Conservation (phyloP, 2,888 invertebrate genomes). For the Cataglyphis rosenhaueri region DNA sequence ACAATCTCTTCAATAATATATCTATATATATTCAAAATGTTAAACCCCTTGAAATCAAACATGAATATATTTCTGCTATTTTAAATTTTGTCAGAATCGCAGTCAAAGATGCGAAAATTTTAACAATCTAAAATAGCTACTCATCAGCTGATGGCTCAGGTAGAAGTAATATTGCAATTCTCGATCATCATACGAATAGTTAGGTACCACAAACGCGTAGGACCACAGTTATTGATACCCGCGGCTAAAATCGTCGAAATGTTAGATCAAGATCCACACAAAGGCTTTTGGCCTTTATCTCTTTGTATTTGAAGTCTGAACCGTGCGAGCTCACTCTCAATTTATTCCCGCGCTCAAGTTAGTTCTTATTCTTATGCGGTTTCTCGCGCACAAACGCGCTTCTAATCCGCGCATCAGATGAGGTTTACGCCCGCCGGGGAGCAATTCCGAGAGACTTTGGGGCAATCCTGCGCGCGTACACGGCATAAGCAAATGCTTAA, state of each 20-base stretch:
- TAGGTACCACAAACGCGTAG: neutral
- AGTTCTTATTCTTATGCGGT: constrained; percentile 28
- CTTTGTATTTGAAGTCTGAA: neutral
- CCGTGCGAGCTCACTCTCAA: neutral
- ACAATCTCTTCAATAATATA: neutral
- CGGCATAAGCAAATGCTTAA: constrained; percentile 46
- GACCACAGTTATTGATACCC: neutral
- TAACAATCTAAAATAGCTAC: neutral
- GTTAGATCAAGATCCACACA: neutral
- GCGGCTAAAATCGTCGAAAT: neutral
- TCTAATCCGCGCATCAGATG: constrained; percentile 48
- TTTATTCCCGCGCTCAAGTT: neutral
- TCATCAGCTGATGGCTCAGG: too few relatives aligned
- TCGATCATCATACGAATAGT: neutral
- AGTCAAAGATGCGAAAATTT: neutral
- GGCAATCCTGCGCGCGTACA: constrained; percentile 38
- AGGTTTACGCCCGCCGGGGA: constrained; percentile 17
- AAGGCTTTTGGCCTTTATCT: neutral
- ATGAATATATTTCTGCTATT: neutral
- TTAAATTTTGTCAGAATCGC: neutral
- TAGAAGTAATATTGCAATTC: neutral
- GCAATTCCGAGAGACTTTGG: constrained; percentile 40
- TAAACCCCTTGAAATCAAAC: neutral
- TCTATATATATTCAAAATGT: neutral
- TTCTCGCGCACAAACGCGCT: constrained; percentile 24